Evolutionary conservation across 2,113 vertebrate genomes (phyloP).

Genomic region (Smithornis capensis): DNA sequence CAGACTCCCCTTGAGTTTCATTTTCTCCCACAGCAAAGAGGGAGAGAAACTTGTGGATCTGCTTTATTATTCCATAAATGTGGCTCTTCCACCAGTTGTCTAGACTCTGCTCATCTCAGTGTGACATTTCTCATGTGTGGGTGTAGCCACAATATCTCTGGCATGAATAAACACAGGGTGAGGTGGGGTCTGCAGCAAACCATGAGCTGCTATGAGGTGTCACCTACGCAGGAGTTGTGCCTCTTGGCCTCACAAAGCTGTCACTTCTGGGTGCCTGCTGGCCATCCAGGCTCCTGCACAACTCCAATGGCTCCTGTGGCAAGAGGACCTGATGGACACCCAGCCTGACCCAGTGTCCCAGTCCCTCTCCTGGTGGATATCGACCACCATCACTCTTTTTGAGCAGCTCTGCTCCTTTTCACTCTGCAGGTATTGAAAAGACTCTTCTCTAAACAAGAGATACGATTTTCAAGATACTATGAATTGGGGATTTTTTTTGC

Average conservation of each 20-base stretch:
- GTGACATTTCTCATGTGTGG: not conserved
- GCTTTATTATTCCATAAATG: not conserved
- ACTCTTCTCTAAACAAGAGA: not conserved
- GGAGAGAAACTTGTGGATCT: not conserved
- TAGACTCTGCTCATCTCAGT: not conserved
- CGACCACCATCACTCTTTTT: not conserved
- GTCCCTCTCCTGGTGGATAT: not conserved
- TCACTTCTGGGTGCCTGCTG: not conserved
- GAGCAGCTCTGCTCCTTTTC: not conserved
- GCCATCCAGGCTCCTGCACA: not conserved
- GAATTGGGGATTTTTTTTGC: accelerated
- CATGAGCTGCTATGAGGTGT: not conserved
- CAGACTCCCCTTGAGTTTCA: not conserved
- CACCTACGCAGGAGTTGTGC: accelerated
- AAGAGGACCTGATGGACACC: not conserved
- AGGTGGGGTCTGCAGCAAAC: not conserved
- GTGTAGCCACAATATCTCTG: not conserved
- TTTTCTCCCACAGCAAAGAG: not conserved
- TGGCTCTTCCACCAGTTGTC: not conserved
- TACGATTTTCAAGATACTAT: not conserved
- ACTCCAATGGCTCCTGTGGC: accelerated
- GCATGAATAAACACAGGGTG: accelerated
- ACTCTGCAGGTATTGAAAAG: not conserved
- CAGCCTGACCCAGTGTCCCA: not conserved
- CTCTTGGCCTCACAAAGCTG: not conserved